phyloP scores from a whole-genome alignment of 2,797 vertebrate genomes.

The Dendrocincla tyrannina region DNA sequence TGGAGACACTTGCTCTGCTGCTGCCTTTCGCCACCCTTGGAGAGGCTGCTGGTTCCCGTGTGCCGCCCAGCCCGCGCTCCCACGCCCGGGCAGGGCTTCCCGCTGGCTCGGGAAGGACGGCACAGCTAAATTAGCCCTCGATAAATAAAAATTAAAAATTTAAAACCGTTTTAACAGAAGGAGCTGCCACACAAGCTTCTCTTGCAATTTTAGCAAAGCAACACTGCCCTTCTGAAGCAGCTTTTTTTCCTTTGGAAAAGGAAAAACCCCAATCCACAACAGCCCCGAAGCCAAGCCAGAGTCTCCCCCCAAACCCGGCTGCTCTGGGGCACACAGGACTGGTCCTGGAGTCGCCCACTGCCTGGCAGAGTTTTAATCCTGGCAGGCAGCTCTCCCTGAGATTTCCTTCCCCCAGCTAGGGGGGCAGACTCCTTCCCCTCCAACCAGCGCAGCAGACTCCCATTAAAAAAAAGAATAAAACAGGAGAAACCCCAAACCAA shows the following conservation, averaged over 20 bases:
- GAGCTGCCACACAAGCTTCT: background rate
- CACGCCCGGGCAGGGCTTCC: slow-evolving; percentile 29
- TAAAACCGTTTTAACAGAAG: background rate
- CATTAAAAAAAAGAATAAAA: background rate
- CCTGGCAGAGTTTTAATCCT: background rate
- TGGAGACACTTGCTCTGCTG: background rate
- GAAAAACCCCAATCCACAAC: background rate
- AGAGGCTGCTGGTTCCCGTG: background rate
- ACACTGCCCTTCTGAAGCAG: background rate
- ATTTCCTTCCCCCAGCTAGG: background rate
- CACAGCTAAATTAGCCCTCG: background rate
- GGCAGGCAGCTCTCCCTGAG: background rate
- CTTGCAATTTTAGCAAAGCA: background rate
- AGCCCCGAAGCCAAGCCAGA: background rate
- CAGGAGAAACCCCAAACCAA: rapidly evolving
- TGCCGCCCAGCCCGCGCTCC: background rate
- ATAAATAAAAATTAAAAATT: background rate
- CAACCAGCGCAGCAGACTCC: background rate
- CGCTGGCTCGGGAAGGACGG: background rate
- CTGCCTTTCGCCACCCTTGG: background rate
- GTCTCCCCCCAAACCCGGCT: background rate
- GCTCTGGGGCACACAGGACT: background rate
- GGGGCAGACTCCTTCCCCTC: background rate
- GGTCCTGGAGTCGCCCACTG: background rate
- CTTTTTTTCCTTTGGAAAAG: background rate